A percentile compares a stretch with the other conserved stretches of the same genome.
These are phyloP conservation scores for Artemia sinica DNA, from an alignment of 2,888 invertebrate species.

Conservation along the genomic window DNA sequence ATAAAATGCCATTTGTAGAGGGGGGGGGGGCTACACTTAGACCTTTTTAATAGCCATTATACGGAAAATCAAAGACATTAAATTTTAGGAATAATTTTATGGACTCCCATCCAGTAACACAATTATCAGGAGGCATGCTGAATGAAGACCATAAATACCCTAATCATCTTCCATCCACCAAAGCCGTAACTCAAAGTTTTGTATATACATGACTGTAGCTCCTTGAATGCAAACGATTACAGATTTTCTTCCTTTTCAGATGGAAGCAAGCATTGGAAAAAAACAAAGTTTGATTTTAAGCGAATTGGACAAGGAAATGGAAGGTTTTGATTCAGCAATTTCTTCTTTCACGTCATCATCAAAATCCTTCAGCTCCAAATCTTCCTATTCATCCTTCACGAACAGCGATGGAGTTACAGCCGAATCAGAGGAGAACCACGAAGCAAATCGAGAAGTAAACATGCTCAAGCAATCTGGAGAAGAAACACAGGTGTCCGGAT, in stretches of 20 bases:
- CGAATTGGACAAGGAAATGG: conserved; percentile 1
- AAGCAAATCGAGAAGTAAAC: conserved; percentile 4
- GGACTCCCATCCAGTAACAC: no score
- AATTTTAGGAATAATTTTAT: no score
- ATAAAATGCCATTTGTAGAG: no score
- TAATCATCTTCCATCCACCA: no score
- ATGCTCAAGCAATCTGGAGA: neutral
- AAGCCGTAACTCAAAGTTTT: no score
- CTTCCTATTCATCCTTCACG: conserved; percentile 9
- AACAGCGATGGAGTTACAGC: conserved; percentile 10
- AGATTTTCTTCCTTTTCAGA: neutral
- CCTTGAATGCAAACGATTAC: neutral
- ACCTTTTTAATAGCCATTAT: no score
- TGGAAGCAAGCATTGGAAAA: neutral
- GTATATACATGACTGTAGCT: no score
- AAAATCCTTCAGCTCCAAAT: conserved; percentile 1
- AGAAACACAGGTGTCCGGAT: neutral
- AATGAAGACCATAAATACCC: no score
- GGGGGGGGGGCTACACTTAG: no score
- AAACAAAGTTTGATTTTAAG: neutral
- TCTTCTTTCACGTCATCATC: conserved; percentile 2
- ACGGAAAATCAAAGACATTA: no score
- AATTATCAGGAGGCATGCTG: no score
- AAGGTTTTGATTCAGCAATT: neutral
- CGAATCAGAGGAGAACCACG: conserved; percentile 9